Conservation (phyloP, 2,888 invertebrate species). For the Mallateleia sp. region DNA sequence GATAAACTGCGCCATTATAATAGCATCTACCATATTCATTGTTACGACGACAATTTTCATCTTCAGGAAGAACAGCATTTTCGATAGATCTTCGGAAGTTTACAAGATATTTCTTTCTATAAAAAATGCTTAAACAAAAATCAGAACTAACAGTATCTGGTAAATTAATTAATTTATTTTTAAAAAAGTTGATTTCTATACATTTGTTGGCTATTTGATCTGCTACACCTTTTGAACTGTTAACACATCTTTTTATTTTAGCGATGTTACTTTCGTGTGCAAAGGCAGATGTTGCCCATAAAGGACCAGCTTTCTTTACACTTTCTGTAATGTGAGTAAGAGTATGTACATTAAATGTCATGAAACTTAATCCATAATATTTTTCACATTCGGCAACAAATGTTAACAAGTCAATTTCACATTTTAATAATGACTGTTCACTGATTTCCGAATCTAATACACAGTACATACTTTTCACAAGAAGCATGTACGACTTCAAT, state of each 20-base stretch:
- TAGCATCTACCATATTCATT: slow-evolving; percentile 26
- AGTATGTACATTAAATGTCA: slow-evolving; percentile 77
- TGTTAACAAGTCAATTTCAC: slow-evolving; percentile 63
- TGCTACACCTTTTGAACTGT: slow-evolving; percentile 63
- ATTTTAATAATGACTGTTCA: slow-evolving; percentile 53
- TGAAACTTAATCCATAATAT: slow-evolving; percentile 62
- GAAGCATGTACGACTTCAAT: slow-evolving; percentile 42
- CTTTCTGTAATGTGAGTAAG: slow-evolving; percentile 62
- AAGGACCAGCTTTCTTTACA: slow-evolving; percentile 69
- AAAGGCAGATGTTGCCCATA: slow-evolving; percentile 72
- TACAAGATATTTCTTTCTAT: neutral
- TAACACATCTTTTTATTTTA: slow-evolving; percentile 60
- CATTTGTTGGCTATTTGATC: slow-evolving; percentile 60
- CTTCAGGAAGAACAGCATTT: slow-evolving; percentile 32
- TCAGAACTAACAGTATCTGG: neutral
- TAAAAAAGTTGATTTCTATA: slow-evolving; percentile 38
- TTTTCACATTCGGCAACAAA: slow-evolving; percentile 70
- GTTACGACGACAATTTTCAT: neutral
- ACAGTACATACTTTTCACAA: slow-evolving; percentile 49
- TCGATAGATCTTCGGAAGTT: slow-evolving; percentile 30
- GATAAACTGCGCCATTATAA: slow-evolving; percentile 19
- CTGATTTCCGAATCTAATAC: slow-evolving; percentile 42
- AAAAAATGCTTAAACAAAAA: neutral
- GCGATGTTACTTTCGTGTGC: slow-evolving; percentile 68
- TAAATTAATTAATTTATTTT: neutral